phyloP scores from a whole-genome alignment of 2,888 invertebrate genomes.

The Cephus pygmeus region DNA sequence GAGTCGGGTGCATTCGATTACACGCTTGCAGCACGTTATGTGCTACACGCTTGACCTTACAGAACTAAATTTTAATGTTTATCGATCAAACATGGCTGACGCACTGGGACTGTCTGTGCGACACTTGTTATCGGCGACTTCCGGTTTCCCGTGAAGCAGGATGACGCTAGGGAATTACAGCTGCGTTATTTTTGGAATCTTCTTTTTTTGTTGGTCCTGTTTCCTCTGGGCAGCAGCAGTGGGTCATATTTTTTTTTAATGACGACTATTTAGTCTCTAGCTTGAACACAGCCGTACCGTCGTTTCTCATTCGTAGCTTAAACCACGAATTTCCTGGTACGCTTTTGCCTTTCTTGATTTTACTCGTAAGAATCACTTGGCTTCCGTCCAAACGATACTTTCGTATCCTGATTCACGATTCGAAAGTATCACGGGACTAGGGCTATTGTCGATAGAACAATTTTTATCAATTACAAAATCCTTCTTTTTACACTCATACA shows the following conservation, averaged over 20 bases:
- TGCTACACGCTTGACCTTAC: background rate
- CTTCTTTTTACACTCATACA: too few relatives aligned
- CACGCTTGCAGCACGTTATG: background rate
- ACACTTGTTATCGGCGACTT: conserved; percentile 17
- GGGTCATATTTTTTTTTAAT: background rate
- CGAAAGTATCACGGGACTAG: background rate
- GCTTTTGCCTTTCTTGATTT: background rate
- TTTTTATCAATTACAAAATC: background rate
- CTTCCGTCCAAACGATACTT: background rate
- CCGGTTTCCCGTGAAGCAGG: conserved; percentile 25
- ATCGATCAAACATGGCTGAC: conserved; percentile 23
- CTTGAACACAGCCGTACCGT: background rate
- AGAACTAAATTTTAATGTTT: conserved; percentile 18
- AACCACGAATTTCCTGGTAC: background rate
- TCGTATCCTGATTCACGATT: background rate
- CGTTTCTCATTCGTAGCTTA: background rate
- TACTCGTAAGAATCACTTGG: background rate
- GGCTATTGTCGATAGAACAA: background rate
- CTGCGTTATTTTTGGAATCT: background rate
- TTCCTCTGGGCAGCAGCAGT: background rate
- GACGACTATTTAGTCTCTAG: background rate
- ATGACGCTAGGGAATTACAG: background rate
- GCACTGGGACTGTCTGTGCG: conserved; percentile 8
- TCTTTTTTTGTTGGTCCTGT: background rate
- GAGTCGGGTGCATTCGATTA: background rate